Evolutionary conservation across 1,140 invertebrate genomes (phyloP), one percentile per base, ranked within the genome.

Genomic region (Zaprionus gabonicus): DNA sequence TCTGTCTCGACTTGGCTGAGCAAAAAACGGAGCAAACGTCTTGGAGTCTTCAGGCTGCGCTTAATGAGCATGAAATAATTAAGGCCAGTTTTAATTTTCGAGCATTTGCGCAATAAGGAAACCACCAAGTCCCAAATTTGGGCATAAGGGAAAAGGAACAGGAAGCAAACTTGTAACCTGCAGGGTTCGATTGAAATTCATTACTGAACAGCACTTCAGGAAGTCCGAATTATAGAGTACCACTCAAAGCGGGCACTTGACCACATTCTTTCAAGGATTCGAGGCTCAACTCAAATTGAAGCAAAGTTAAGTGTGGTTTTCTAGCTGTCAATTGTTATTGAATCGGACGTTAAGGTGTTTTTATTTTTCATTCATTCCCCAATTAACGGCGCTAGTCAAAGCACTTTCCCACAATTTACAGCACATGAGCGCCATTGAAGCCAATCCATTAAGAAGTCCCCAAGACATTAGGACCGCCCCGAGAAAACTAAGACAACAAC

Each of bases 61-160:
- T 90, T 88, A 88, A 88, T 88, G 85, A 90, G 85, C 84, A 88
- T 79, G 75, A 88, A 88, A 90, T 88, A 88, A 90, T 90, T 88
- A 90, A 90, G 81, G 71, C 75, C 81, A 73, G 65, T 78, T 83
- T 88, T 88, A 81, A 84, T 79, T 84, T 76, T 72, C 62, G 71
- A 85, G 65, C 53, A 71, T 80, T 79, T 81, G 64, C 76, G 67
- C 68, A 69, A 80, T 77, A 65, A 80, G 74, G 78, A 80, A 77
- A 71, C 44, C 57, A 27, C 27, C 51, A 65, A 73, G 23, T 41
- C 46, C 66, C 57, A 70, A 58, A 44, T 62, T 70, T 57, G 20
- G 51, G 12, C 23, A 70, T 28, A 58, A 36, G n/a, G 41, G 36
- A 46, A 69, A 66, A 57, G 58, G 53, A 70, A 70, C 58, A 53